Evolutionary conservation across 2,113 vertebrate species (phyloP), one percentile per base, ranked within the genome.

Genomic region (Salvelinus alpinus): DNA sequence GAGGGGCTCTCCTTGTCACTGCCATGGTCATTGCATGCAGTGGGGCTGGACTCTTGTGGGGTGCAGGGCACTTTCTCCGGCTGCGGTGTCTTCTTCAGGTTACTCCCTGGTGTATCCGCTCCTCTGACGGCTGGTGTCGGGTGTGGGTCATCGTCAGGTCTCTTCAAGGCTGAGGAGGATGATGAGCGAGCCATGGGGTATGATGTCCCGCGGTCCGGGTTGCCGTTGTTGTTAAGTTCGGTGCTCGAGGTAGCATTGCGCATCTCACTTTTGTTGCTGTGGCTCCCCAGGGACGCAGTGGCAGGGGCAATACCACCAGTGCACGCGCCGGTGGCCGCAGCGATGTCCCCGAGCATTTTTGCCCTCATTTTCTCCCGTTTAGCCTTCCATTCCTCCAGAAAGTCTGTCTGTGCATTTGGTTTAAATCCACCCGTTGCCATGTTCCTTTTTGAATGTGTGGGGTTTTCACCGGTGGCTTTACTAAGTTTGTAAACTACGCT

Each of bases 351-450:
- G 6, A 94, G 71, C 92, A 95, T 93, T 88, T 98, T 99, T 47
- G 96, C 95, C 72, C 97, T 90, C 95, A 99, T 96, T 89, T 99
- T 98, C 93, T 99, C 97, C 74, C 97, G 89, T 80, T 97, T 98
- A 0, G 97, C 97, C 80, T 98, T 98, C 97, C 97, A 99, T 76
- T 99, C 97, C 86, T 99, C 97, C 91, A 98, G 77, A 91, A 99
- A 98, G 92, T 98, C 96, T 0, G 96, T 95, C 47, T 95, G 90
- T 73, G 90, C 87, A 78, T 84, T 94, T 6, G 93, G 71, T 75
- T 92, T 94, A 80, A 94, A 97, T 70, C 96, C 94, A n/a, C 96
- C 92, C 1, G 94, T 95, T 48, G 95, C 95, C 97, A 99, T 98
- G 75, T 84, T 95, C 70, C 77, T 69, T 48, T 71, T 44, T 44